Base-by-base conservation (phyloP, 2,797 vertebrate species). In the Chiloscyllium punctatum region DNA sequence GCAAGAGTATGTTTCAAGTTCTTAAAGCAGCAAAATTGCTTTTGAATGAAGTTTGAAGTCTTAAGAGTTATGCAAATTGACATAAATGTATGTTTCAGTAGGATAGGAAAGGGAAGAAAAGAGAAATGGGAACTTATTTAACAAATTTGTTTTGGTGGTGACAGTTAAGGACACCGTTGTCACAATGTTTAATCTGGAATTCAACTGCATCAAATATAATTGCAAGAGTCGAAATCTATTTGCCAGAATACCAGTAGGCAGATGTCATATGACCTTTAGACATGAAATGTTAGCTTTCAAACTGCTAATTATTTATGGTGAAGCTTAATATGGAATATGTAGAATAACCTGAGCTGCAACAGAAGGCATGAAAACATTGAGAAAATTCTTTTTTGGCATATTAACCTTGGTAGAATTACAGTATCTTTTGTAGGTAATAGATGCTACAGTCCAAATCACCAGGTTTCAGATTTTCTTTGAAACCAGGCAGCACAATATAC, bases 181-280 rank as follows among this genome's bases (percentile, higher is more conserved):
- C 53, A 77, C 48, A 95, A 95, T 69, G 69, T 53, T 57, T 77
- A 95, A 57, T 57, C 71, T 72, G 27, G 94, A 72, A 77, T 95
- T 30, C 69, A 74, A 77, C 51, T 51, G 3, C 42, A 77, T 57
- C 30, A 91, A 66, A n/a, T n/a, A 53, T 21, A 69, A 69, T 30
- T 95, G 57, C 71, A 48, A 77, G 71, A 95, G 42, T 33, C 33
- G 48, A 92, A 95, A 95, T 74, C 72, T n/a, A 74, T 95, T 77
- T 95, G 51, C 42, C 71, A 95, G 72, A 48, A 95, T 95, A 33
- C 16, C 51, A 95, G 25, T 30, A 77, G 57, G 48, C 94, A 77
- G 42, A 95, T 51, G 53, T 74, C 57, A 74, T 33, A 57, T 25
- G 25, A 51, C 30, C 25, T 74, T n/a, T 95, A 72, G 51, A 51